These are phyloP conservation scores for Pheosia tremula DNA, from an alignment of 2,888 invertebrate genomes.

Conservation along the genomic window DNA sequence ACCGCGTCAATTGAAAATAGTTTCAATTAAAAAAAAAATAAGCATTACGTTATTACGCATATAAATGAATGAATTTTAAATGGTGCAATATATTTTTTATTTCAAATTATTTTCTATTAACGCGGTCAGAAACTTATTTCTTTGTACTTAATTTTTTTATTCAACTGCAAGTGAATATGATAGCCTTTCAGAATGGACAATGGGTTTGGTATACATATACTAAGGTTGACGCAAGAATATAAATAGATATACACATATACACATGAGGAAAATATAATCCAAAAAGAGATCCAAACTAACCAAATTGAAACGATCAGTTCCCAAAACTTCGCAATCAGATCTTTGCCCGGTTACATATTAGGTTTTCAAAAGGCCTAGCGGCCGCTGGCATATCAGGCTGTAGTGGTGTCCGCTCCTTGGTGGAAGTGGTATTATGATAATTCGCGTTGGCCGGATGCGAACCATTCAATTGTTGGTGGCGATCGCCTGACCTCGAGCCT, in stretches of 20 bases:
- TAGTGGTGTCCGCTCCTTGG: constrained; percentile 62
- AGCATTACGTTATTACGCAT: background rate
- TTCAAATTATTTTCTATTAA: background rate
- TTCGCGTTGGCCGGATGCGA: constrained; percentile 75
- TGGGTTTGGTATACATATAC: too few relatives aligned
- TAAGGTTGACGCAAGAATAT: too few relatives aligned
- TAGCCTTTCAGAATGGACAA: background rate
- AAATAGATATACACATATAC: too few relatives aligned
- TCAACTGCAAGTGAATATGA: background rate
- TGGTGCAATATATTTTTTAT: too few relatives aligned
- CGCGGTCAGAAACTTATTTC: background rate
- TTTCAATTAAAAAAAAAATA: constrained; percentile 14
- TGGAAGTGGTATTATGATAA: constrained; percentile 80
- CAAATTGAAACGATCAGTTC: background rate
- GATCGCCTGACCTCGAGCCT: constrained; percentile 76
- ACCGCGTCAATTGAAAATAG: constrained; percentile 15
- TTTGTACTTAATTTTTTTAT: background rate
- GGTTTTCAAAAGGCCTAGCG: constrained; percentile 10
- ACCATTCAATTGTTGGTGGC: constrained; percentile 80
- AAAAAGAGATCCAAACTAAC: background rate
- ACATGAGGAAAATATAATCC: background rate
- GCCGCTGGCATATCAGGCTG: constrained; percentile 31
- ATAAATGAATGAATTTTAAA: too few relatives aligned
- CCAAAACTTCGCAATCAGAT: constrained; percentile 5
- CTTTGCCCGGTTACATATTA: constrained; percentile 6